Evolutionary conservation across 2,888 invertebrate genomes (phyloP), one percentile per base, ranked within the genome.

Genomic region (Amaurobius ferox): DNA sequence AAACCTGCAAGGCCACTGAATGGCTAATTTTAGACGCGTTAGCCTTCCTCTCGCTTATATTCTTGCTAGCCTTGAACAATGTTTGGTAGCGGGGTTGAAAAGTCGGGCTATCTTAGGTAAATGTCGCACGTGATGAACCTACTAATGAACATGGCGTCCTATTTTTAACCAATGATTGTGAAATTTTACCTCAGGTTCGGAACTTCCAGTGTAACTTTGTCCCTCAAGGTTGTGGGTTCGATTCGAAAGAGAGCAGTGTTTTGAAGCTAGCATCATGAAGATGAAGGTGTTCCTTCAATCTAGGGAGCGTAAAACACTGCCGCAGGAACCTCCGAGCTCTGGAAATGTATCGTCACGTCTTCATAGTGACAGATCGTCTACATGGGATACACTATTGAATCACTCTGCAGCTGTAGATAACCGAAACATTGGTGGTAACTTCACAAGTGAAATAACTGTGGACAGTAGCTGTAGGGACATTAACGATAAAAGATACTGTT

Each of bases 11-110:
- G 81, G 74, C 29, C 55, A 28, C 32, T 9, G 9, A 19, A 64
- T 35, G 74, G 64, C 64, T 83, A 77, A 83, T 77, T 83, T 77
- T 77, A 77, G 71, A 77, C 83, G 64, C 48, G 83, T 64, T 83
- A 35, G 30, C 83, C 83, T 83, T 83, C 76, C 40, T 71, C 71
- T 67, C 48, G 66, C 83, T 30, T 26, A 70, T 61, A 23, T 44
- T 40, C 71, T 55, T 3, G 77, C 13, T 32, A 67, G 13, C 83
- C 83, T 83, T 83, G 83, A 68, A 71, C 32, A 70, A 61, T 77
- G 48, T 71, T 71, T 30, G 70, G 48, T 61, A 0, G 30, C 30
- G 19, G 62, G 13, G 61, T 29, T 61, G 76, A 29, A 71, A 77
- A 68, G n/a, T 16, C 19, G 62, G 11, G 44, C 28, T 77, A 77